These are phyloP conservation scores for Cygnus atratus DNA, from an alignment of 2,113 vertebrate species.

Conservation along the genomic window DNA sequence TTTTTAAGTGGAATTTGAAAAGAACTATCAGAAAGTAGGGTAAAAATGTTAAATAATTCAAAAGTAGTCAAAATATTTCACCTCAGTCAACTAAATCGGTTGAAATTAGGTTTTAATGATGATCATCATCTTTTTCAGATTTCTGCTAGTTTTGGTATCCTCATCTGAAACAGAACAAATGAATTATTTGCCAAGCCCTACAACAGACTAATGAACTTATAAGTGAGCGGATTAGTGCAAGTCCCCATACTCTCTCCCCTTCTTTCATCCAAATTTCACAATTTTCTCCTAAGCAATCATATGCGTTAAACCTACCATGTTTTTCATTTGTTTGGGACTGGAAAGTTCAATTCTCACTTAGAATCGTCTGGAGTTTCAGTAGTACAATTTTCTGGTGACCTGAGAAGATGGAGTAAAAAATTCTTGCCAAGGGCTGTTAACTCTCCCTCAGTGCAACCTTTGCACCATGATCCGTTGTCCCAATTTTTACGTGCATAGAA, in stretches of 20 bases:
- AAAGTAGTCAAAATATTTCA: background rate
- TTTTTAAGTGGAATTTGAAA: background rate
- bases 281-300: background rate
- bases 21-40: background rate
- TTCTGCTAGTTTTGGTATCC: background rate
- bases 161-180: background rate
- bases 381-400: accelerated
- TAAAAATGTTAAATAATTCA: background rate
- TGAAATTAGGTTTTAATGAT: background rate
- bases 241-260: background rate
- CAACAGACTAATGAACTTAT: background rate
- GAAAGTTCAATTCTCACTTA: background rate
- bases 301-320: background rate
- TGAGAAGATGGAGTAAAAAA: background rate
- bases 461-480: background rate
- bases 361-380: background rate
- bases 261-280: background rate
- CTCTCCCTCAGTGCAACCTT: background rate
- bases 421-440: accelerated
- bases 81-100: background rate
- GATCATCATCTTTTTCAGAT: background rate
- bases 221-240: background rate
- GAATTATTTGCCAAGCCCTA: background rate
- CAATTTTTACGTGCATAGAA: background rate
- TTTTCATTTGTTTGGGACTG: background rate